Base-by-base conservation (phyloP, 2,113 vertebrate species). In the Colinus virginianus region DNA sequence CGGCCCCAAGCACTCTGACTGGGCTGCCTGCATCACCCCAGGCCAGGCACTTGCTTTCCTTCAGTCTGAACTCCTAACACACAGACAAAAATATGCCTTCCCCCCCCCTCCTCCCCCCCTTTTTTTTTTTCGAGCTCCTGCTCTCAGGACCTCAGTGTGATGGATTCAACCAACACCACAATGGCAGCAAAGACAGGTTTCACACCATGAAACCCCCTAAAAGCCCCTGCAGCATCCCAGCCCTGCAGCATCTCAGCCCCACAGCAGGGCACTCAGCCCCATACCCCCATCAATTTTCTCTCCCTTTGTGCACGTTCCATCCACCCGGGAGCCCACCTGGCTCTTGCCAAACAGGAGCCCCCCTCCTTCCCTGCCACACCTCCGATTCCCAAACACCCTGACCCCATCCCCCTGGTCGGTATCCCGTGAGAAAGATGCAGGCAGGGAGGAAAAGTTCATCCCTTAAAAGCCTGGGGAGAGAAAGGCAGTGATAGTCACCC, bases 371-470 rank as follows among this genome's bases (percentile, higher is more conserved):
- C 38, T 38, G 63, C 36, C 72, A 88, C 78, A 46, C 49, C 22
- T 34, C 40, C 45, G 67, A 40, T 40, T 45, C 61, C 62, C 56
- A 42, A 22, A 43, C 46, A 53, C 45, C 30, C 45, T n/a, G 32
- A 66, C 67, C 67, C 64, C 84, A 36, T 5, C 21, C 40, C n/a
- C 45, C 19, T 0, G 5, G 45, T 42, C 11, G 30, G 76, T 32
- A 17, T 45, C 85, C 75, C 21, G 2, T 91, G 94, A 90, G 93
- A 93, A 94, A 92, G 49, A 84, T 34, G 74, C 68, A 78, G 83
- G n/a, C 76, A 88, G 78, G 78, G 94, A 90, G 56, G 81, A 87
- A 95, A 93, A 93, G 87, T 84, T 93, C 86, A 93, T 78, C 59
- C 38, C 69, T 92, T 82, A 95, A 91, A 94, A 95, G 91, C 68